A percentile compares a stretch with the other conserved stretches of the same genome.
Evolutionary conservation across 2,113 vertebrate species (phyloP).

Genomic region (Dascyllus trimaculatus): DNA sequence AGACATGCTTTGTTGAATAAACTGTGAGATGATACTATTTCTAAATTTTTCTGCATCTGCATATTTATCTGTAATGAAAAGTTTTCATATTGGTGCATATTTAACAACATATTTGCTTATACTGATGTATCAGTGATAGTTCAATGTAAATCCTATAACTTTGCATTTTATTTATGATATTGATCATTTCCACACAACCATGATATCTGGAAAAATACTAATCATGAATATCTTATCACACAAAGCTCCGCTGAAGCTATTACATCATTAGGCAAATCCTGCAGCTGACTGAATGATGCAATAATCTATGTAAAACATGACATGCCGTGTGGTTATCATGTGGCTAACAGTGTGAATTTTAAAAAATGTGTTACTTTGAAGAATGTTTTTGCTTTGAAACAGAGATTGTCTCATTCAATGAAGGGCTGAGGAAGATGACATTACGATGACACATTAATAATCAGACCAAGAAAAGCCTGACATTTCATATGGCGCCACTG

Average conservation of each 20-base stretch:
- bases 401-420: too few species aligned
- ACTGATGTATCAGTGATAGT: not conserved
- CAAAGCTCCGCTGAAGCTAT: not conserved
- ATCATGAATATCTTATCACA: not conserved
- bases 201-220: not conserved
- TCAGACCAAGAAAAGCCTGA: too few species aligned
- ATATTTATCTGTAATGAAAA: too few species aligned
- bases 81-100: not conserved
- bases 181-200: not conserved
- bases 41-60: too few species aligned
- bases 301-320: conserved; percentile 16
- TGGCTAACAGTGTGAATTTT: not conserved
- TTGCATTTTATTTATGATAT: not conserved
- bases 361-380: not conserved
- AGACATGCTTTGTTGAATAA: too few species aligned
- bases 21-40: too few species aligned
- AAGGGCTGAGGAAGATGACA: too few species aligned
- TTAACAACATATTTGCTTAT: not conserved
- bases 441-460: too few species aligned
- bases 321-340: conserved; percentile 13
- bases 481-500: too few species aligned
- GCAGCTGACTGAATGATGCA: conserved; percentile 28
- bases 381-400: too few species aligned
- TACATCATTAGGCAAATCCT: conserved; percentile 19
- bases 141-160: not conserved